Conservation (phyloP, 2,888 invertebrate genomes). For the Cotesia congregata region DNA sequence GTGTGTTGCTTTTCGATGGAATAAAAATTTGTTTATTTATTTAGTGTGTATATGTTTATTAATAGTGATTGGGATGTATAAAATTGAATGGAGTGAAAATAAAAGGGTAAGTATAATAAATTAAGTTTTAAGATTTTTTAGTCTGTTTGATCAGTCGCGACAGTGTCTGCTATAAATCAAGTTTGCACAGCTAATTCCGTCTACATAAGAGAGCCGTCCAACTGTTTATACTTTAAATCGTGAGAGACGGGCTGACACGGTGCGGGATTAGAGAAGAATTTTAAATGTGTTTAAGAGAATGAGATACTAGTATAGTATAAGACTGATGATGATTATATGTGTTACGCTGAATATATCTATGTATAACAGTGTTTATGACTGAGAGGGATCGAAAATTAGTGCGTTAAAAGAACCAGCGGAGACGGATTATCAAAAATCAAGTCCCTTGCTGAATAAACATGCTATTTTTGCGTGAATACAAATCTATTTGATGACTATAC, state of each 20-base stretch:
- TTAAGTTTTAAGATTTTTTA: conserved; percentile 34
- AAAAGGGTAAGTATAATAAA: conserved; percentile 25
- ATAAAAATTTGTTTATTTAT: background rate
- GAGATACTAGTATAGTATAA: conserved; percentile 20
- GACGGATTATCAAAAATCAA: conserved; percentile 35
- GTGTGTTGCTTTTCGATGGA: conserved; percentile 9
- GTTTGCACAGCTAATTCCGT: conserved; percentile 46
- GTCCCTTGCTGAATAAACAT: conserved; percentile 49
- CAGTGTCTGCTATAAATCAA: conserved; percentile 49
- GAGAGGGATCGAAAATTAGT: conserved; percentile 10
- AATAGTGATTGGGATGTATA: background rate
- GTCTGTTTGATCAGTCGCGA: conserved; percentile 37
- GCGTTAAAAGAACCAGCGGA: conserved; percentile 17
- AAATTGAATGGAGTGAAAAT: conserved; percentile 9
- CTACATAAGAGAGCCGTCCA: conserved; percentile 30
- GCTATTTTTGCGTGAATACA: conserved; percentile 47
- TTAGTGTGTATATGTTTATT: background rate
- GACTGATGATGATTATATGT: background rate
- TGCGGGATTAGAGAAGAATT: conserved; percentile 23
- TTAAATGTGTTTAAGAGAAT: conserved; percentile 18
- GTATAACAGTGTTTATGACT: background rate
- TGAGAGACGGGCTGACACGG: conserved; percentile 38
- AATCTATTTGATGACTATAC: conserved; percentile 39
- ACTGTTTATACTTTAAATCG: conserved; percentile 47
- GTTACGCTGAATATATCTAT: background rate